These are phyloP conservation scores for Leptinotarsa texana DNA, from an alignment of 1,140 invertebrate genomes.

Conservation along the genomic window DNA sequence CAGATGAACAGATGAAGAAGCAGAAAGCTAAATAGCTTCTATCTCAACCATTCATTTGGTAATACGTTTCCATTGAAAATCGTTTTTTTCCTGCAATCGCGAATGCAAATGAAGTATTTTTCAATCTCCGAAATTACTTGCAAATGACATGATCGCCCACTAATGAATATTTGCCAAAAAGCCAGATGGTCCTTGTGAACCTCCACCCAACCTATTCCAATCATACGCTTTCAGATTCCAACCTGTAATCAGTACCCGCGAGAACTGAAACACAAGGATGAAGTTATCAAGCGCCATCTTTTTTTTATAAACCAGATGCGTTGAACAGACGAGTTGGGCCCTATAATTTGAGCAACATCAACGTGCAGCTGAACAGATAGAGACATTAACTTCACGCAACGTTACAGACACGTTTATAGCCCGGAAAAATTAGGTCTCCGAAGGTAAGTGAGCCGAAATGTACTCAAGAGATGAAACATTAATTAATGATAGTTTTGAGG, in stretches of 20 bases:
- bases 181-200: too few species aligned
- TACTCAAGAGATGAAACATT: too few species aligned
- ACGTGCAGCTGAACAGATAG: conserved; percentile 33
- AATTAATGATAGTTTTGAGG: too few species aligned
- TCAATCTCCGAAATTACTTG: neutral
- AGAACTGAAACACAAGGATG: conserved; percentile 13
- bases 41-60: too few species aligned
- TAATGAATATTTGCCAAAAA: too few species aligned
- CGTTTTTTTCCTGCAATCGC: too few species aligned
- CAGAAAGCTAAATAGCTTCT: too few species aligned
- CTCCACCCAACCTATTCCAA: neutral
- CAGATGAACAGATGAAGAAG: too few species aligned
- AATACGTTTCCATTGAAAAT: too few species aligned
- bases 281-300: conserved; percentile 17
- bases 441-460: too few species aligned
- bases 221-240: neutral
- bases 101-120: too few species aligned
- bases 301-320: conserved; percentile 24
- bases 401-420: conserved; percentile 6
- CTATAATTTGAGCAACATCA: conserved; percentile 31
- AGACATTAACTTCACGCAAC: conserved; percentile 34
- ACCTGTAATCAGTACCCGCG: neutral
- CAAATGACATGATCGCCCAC: neutral
- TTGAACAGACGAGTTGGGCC: neutral
- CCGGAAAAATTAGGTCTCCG: neutral